Evolutionary conservation across 2,113 vertebrate genomes (phyloP).

Genomic region (Dasyurus viverrinus): DNA sequence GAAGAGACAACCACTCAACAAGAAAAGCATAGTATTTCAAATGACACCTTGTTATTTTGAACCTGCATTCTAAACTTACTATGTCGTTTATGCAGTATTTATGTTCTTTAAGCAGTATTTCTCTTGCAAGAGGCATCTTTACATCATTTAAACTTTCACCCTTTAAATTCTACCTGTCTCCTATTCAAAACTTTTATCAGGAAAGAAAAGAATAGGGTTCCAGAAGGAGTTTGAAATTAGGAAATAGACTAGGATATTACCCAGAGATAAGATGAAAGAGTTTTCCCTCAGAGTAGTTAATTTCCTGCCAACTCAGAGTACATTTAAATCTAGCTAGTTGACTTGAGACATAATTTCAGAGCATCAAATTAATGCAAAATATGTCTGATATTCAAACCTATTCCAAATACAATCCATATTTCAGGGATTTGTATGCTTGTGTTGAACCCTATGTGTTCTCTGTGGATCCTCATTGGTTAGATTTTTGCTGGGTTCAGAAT

Average conservation of each 20-base stretch:
- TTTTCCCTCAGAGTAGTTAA: neutral
- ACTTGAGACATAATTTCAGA: neutral
- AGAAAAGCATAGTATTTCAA: neutral
- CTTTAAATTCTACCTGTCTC: neutral
- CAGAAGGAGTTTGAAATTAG: neutral
- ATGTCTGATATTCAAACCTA: neutral
- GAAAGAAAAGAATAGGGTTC: neutral
- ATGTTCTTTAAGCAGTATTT: fast-evolving
- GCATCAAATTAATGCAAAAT: fast-evolving
- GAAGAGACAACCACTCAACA: too few relatives aligned
- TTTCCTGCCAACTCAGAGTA: neutral
- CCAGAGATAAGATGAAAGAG: neutral
- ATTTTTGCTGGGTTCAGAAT: too few relatives aligned
- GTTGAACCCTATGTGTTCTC: neutral
- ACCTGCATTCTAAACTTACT: neutral
- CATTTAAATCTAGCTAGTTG: neutral
- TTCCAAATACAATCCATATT: neutral
- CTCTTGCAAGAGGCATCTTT: neutral
- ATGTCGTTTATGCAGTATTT: fast-evolving
- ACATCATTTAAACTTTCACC: neutral
- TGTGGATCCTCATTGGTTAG: fast-evolving
- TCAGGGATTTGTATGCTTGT: neutral
- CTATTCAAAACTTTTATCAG: neutral
- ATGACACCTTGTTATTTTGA: neutral
- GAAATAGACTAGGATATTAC: neutral